Evolutionary conservation across 23 tunicate species (phyloP).

Genomic region (Phallusia fumigata): DNA sequence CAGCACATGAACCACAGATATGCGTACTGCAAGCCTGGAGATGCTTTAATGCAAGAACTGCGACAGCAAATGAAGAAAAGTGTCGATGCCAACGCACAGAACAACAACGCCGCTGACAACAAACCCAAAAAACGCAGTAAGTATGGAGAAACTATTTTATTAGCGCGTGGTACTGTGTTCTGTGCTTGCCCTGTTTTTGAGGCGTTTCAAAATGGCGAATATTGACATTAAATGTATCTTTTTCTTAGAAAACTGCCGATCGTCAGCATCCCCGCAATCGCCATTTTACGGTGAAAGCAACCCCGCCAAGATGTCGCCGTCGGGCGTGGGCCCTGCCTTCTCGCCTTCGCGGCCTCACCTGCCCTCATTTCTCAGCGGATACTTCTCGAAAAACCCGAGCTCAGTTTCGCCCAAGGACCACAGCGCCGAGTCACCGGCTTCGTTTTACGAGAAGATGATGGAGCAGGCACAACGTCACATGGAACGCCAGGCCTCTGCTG

Average conservation of each 20-base stretch:
- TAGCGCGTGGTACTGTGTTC: too few relatives aligned
- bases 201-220: too few relatives aligned
- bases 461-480: conserved; percentile 23
- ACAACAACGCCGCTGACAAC: neutral
- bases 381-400: conserved; percentile 36
- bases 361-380: conserved; percentile 64
- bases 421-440: conserved; percentile 12
- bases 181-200: too few relatives aligned
- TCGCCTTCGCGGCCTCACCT: conserved; percentile 55
- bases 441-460: conserved; percentile 28
- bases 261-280: conserved; percentile 36
- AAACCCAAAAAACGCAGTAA: conserved; percentile 44
- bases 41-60: conserved; percentile 73
- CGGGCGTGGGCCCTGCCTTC: conserved; percentile 11
- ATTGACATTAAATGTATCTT: neutral
- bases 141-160: neutral
- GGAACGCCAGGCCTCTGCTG: neutral
- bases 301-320: conserved; percentile 5
- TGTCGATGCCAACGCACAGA: conserved; percentile 16
- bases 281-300: conserved; percentile 2
- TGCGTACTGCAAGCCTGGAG: conserved; percentile 91
- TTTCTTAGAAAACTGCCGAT: conserved; percentile 28
- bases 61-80: conserved; percentile 79
- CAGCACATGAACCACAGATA: conserved; percentile 96
- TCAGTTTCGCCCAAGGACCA: neutral